Evolutionary conservation across 2,888 invertebrate species (phyloP), one percentile per base, ranked within the genome.

Genomic region (Aleiodes testaceus): DNA sequence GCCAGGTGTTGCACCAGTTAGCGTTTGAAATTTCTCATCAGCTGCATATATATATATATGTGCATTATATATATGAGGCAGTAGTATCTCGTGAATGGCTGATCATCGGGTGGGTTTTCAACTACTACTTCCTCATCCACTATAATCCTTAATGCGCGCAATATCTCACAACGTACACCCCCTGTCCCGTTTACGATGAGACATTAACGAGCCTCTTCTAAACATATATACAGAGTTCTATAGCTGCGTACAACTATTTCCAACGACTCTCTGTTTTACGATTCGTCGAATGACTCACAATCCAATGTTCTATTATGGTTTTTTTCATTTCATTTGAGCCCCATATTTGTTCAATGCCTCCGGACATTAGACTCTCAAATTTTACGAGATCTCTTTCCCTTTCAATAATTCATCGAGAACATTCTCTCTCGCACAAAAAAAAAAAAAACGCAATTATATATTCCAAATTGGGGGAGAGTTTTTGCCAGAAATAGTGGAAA

Each of bases 81-180:
- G 2, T 53, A 53, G 2, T 53, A n/a, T 30, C 22, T 12, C 22
- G 26, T 53, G 53, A 53, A 53, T 53, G 26, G 22, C 26, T 30
- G 26, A 53, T 53, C 53, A 52, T 52, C 22, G 52, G 52, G 22
- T n/a, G 22, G 20, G 52, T 20, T 20, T 52, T 52, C 22, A 22
- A 52, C 52, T 22, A 53, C 53, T 30, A 53, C 26, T 53, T 53
- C 53, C 26, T 22, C 53, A 53, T 53, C 26, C 22, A n/a, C 53
- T 30, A 30, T 55, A 59, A 36, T 44, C 59, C 42, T 14, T 9
- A 42, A 59, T 36, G 59, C 12, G 16, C 18, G 12, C 12, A 9
- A 36, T 30, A 42, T 59, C 36, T 42, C 59, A 36, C 16, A 36
- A 36, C 36, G 9, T 53, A 26, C 18, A 26, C 36, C 55, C 11